phyloP scores from a whole-genome alignment of 2,888 invertebrate species.

The Nomada fabriciana region DNA sequence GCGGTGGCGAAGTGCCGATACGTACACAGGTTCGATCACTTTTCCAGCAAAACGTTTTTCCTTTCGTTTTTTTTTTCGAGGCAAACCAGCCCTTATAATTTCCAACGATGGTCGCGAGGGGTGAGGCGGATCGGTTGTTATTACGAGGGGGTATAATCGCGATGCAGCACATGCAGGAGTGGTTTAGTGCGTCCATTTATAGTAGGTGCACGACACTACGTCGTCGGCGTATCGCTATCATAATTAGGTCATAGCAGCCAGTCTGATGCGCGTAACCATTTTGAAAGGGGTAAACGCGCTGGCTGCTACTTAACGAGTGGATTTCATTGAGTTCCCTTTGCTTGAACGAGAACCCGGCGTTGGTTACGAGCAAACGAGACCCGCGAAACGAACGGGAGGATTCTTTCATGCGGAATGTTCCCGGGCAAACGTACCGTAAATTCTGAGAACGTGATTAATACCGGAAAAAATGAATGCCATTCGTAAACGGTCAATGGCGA shows the following conservation, averaged over 20 bases:
- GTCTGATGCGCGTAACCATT: conserved; percentile 57
- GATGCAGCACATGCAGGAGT: conserved; percentile 55
- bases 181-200: conserved; percentile 69
- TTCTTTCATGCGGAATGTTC: background rate
- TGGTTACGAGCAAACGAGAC: conserved; percentile 14
- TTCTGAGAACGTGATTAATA: background rate
- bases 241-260: conserved; percentile 77
- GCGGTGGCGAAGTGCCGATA: conserved; percentile 71
- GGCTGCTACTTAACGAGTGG: conserved; percentile 11
- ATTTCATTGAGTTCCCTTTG: conserved; percentile 29
- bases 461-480: background rate
- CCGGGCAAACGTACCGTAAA: background rate
- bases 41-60: conserved; percentile 20
- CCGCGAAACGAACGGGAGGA: background rate
- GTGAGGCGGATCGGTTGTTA: conserved; percentile 66
- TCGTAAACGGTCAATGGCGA: background rate
- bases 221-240: conserved; percentile 63
- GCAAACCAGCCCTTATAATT: conserved; percentile 19
- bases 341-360: conserved; percentile 3
- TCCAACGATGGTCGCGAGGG: conserved; percentile 15
- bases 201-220: conserved; percentile 61
- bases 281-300: conserved; percentile 48
- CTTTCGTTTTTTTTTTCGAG: no score
- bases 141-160: conserved; percentile 63
- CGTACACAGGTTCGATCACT: conserved; percentile 78